Base-by-base conservation (phyloP, 2,888 invertebrate species). In the Keiferia lycopersicella region DNA sequence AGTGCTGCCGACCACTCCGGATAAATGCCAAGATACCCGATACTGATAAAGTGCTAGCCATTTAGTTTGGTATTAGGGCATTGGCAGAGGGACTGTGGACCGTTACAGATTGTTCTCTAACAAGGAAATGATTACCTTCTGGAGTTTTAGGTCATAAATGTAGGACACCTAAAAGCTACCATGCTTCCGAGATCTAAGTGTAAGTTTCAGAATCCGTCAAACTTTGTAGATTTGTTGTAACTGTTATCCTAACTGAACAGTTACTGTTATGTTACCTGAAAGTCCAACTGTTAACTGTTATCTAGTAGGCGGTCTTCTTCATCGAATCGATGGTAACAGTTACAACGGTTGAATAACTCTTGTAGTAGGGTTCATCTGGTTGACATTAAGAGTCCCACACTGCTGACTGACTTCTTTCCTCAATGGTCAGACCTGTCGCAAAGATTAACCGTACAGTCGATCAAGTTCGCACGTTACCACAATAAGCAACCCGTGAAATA, bases 1-100 rank as follows among this genome's bases (percentile, higher is more conserved):
- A 71, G 73, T 80, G 81, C 68, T 72, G 73, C 72, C 73, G 76
- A 78, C 78, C 76, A 72, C 75, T 74, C 71, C 74, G 81, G 72
- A 71, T 73, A 72, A 81, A 82, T 71, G 79, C 78, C 78, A 78
- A 84, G 78, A 80, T 73, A 78, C 76, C n/a, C 81, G 81, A 82
- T 83, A 77, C 79, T 82, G 82, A 84, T 84, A 83, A 82, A 87
- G 79, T 78, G 75, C 73, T 73, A 71, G 68, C 79, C 81, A 84
- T 87, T 87, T 83, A 76, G 78, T 77, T 76, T 69, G 75, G 76
- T 78, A 78, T 81, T 80, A 78, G 77, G 77, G 74, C 71, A 73
- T 73, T 65, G 60, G 62, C 45, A 39, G 16, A 20, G 57, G 59
- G 58, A 53, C 60, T 26, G 59, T 8, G 48, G 64, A 39, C 62